Evolutionary conservation across 2,888 invertebrate genomes (phyloP).

Genomic region (Machimus rusticus): DNA sequence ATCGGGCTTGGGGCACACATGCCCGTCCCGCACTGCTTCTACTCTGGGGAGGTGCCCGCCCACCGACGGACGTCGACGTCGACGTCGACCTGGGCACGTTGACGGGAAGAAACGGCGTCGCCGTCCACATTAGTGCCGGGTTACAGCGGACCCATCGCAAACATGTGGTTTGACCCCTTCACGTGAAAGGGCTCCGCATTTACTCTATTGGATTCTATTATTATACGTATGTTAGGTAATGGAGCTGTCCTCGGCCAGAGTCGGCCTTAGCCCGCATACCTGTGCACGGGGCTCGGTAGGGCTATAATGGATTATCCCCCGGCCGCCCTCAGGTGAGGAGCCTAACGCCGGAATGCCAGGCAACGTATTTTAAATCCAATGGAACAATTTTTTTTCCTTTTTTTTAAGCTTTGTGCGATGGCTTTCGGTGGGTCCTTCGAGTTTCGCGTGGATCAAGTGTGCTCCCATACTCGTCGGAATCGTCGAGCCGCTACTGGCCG

Average conservation of each 20-base stretch:
- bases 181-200: slow-evolving; percentile 6
- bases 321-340: not conserved
- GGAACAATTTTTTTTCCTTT: not conserved
- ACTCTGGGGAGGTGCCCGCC: not conserved
- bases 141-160: slow-evolving; percentile 12
- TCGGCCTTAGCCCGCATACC: not conserved
- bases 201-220: slow-evolving; percentile 35
- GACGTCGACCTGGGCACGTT: not conserved
- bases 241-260: not conserved
- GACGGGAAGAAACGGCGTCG: not conserved
- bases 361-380: not conserved
- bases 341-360: not conserved
- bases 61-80: too few species aligned
- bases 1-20: slow-evolving; percentile 24
- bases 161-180: slow-evolving; percentile 28
- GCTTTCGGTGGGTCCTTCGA: not conserved
- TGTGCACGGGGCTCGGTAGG: not conserved
- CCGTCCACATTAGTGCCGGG: not conserved
- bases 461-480: not conserved
- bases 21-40: not conserved
- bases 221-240: slow-evolving; percentile 26
- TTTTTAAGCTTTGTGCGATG: not conserved
- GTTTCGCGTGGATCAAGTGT: not conserved
- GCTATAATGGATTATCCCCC: not conserved
- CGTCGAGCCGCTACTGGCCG: not conserved